Evolutionary conservation across 2,113 vertebrate genomes (phyloP).

Genomic region (Pachycephala philippinensis): DNA sequence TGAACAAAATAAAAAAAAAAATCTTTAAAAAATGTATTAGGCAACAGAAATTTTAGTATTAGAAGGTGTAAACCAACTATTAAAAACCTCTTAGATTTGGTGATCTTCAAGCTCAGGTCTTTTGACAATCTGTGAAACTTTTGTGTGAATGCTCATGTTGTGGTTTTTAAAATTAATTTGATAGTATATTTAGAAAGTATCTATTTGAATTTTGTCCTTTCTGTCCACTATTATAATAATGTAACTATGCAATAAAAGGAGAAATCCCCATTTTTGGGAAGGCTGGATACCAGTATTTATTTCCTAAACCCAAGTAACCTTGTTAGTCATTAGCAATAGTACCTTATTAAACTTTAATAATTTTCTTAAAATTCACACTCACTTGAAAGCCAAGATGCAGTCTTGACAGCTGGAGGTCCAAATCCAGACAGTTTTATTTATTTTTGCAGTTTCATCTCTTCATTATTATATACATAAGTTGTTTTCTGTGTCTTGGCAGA

Average conservation of each 20-base stretch:
- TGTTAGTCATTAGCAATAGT: not conserved
- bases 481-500: not conserved
- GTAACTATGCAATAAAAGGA: not conserved
- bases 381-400: not conserved
- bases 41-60: not conserved
- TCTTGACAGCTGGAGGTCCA: not conserved
- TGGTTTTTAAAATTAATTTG: not conserved
- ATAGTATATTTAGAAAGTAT: not conserved
- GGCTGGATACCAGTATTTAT: not conserved
- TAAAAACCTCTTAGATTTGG: not conserved
- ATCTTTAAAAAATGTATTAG: not conserved
- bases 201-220: not conserved
- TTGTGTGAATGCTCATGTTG: not conserved
- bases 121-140: not conserved
- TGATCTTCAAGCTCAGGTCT: not conserved
- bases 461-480: not conserved
- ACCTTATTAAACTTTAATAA: not conserved
- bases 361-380: not conserved
- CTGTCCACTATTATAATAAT: not conserved
- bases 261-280: not conserved
- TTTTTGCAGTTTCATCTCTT: not conserved
- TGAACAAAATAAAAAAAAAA: not conserved
- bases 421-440: not conserved
- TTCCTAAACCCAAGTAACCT: not conserved
- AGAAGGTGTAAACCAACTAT: not conserved